Evolutionary conservation across 2,797 vertebrate species (phyloP), one percentile per base, ranked within the genome.

Genomic region (Falco concolor): DNA sequence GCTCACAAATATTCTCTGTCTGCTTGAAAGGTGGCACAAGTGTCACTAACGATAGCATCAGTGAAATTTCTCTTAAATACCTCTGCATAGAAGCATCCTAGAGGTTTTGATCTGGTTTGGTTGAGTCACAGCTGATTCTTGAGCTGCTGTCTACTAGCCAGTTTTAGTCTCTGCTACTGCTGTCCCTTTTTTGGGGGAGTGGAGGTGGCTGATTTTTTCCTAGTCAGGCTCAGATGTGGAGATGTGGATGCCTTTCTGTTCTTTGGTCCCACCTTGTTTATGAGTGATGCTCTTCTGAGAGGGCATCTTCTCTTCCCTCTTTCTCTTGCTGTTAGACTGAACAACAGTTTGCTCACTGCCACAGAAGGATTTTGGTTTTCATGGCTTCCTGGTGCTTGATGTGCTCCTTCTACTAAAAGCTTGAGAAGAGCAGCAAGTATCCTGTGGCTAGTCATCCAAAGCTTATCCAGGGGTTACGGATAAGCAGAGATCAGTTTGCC

Each of bases 291-390:
- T 59, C 34, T 83, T 74, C 53, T 18, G 44, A 38, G 64, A 45
- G n/a, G 34, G 24, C 0, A 0, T 63, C 54, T 57, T 42, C 14
- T 16, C n/a, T 27, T 54, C 13, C 3, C 49, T 52, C 34, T 73
- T 84, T 30, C 28, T 72, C 61, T 49, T 74, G 57, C 50, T 54
- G 15, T 40, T 65, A 36, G 24, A 44, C 32, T 64, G 38, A 83
- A 24, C 30, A 76, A 32, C 23, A 42, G 6, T 25, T 64, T 36
- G 28, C 40, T 59, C 19, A 3, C 32, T 64, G 47, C 45, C 10
- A 18, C 45, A 32, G 27, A 32, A 72, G 19, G 53, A 25, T 68
- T 50, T 1, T 3, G 7, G 11, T 61, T 81, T 73, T 63, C 23
- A 8, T 34, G 24, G 12, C 42, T 59, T 60, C 34, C 54, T 42